Evolutionary conservation across 2,797 vertebrate genomes (phyloP), one percentile per base, ranked within the genome.

Genomic region (Salarias fasciatus): DNA sequence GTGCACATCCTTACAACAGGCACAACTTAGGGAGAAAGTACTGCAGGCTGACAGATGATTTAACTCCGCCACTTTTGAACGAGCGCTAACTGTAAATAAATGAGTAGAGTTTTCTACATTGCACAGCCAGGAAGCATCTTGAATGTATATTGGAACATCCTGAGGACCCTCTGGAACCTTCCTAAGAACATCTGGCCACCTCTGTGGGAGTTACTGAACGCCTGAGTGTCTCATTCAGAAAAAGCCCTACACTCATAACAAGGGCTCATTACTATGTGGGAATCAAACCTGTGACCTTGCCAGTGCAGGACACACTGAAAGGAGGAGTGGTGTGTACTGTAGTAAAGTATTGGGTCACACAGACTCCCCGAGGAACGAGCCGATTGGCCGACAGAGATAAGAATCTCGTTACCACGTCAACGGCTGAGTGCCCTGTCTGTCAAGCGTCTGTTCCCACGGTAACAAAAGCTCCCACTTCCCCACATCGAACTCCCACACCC

Each of bases 401-500:
- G 65, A 69, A 80, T 85, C 80, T 87, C 28, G 69, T 83, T 80
- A 57, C 81, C 81, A 67, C 24, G 45, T 60, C 74, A 65, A 82
- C 76, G 33, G 33, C 57, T 3, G 24, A 81, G 66, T 49, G 40
- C 33, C 53, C 54, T 66, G 84, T 82, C 86, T 9, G 35, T 85
- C 83, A 81, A 66, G 68, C 18, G 54, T 73, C 73, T 75, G 83
- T 84, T 88, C 82, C 79, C 77, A 69, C 66, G 69, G 79, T 79
- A 77, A 88, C 84, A 89, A 88, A 84, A 80, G 81, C 66, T 45
- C 44, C 67, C 40, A n/a, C 65, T 47, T 62, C 49, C 49, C 44
- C 5, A 10, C 10, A 11, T 13, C 29, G 43, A 31, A 72, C 36
- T 33, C 31, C 31, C n/a, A 53, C 29, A n/a, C 1, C 8, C 37